Conservation (phyloP, 2,113 vertebrate genomes). For the Stigmatopora nigra region DNA sequence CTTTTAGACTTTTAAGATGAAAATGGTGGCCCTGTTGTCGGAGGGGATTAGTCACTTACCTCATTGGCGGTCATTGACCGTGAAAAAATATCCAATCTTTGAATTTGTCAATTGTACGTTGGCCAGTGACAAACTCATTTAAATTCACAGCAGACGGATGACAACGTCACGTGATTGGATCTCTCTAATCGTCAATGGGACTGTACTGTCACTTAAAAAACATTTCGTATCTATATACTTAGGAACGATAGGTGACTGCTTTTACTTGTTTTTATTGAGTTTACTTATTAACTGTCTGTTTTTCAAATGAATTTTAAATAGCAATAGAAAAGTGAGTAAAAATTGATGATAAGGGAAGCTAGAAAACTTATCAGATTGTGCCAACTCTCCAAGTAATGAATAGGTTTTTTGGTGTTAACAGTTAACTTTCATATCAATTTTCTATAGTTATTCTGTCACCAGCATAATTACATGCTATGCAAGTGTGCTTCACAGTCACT, state of each 20-base stretch:
- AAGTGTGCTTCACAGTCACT: too few relatives aligned
- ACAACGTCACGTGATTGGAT: too few relatives aligned
- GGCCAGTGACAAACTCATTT: too few relatives aligned
- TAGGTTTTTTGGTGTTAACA: neutral
- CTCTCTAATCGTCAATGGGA: too few relatives aligned
- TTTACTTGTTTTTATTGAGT: neutral
- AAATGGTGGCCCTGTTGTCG: too few relatives aligned
- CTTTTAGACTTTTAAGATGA: constrained; percentile 3
- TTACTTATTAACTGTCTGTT: neutral
- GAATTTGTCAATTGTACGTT: too few relatives aligned
- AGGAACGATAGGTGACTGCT: neutral
- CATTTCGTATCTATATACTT: neutral
- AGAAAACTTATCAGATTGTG: neutral
- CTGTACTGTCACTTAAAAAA: too few relatives aligned
- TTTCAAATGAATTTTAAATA: neutral
- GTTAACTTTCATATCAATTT: neutral
- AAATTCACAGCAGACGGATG: too few relatives aligned
- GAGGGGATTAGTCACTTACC: neutral
- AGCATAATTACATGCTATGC: too few relatives aligned
- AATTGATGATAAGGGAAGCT: neutral
- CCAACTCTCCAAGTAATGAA: neutral
- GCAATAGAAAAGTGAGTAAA: neutral
- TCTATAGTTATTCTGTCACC: too few relatives aligned
- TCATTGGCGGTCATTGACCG: too few relatives aligned
- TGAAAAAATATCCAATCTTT: too few relatives aligned